Evolutionary conservation across 2,113 vertebrate species (phyloP), one percentile per base, ranked within the genome.

Genomic region (Cavia aperea): DNA sequence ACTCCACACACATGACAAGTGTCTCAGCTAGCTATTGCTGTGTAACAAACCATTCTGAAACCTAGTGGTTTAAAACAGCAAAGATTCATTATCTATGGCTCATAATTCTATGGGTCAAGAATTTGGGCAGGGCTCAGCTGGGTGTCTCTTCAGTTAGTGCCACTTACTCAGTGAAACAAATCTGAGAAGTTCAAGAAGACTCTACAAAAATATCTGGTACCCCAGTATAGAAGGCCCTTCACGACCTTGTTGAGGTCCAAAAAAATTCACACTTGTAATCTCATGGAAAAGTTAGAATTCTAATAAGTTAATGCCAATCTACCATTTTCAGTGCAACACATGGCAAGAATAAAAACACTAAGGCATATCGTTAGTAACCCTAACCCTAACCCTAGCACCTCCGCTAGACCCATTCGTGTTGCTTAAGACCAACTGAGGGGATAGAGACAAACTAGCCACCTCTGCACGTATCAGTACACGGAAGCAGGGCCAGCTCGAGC

Each of bases 21-120:
- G 0, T 73, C 63, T 78, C 54, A 4, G 31, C 36, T 86, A 79
- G 36, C 81, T 91, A 26, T 18, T 62, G 68, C 56, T 86, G 2
- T 39, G 21, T 58, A 87, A 93, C 81, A 79, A 89, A 66, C 39
- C 49, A 83, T 46, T 46, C 82, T 79, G 63, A 90, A 85, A 81
- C 46, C 33, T 58, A 58, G 7, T 78, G 43, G 23, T 36, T 88
- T 88, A 46, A 81, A 78, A 82, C 16, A 84, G 51, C 81, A 93
- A 78, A 1, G 5, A 56, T 29, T 75, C 60, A 66, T 83, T 78
- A 43, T 91, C 78, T 70, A 58, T 91, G 91, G 81, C 36, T 93
- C 49, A 39, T 49, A 39, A 36, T 75, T 92, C 75, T 63, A 7
- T 84, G 79, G 70, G 23, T 88, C 77, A 65, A 70, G 90, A 88